A percentile compares a stretch with the other conserved stretches of the same genome.
These are phyloP conservation scores for Latrodectus geometricus DNA, from an alignment of 1,140 invertebrate species.

Conservation along the genomic window DNA sequence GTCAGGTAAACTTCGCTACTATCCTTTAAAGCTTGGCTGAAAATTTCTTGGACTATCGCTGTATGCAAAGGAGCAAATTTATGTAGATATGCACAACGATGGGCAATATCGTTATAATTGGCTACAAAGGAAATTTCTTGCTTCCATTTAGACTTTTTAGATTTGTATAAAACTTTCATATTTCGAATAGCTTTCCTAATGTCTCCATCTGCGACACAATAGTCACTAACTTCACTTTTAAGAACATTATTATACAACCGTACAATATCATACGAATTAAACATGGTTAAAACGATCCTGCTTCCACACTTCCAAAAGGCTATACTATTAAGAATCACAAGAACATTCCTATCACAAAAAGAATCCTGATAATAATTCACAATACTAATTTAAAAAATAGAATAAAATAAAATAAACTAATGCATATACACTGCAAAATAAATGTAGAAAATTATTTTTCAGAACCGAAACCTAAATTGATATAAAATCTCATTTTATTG, in stretches of 20 bases:
- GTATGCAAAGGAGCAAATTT: background rate
- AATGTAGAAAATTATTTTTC: too few species aligned
- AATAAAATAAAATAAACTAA: too few species aligned
- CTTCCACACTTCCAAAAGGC: too few species aligned
- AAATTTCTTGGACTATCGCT: background rate
- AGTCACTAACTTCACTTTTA: background rate
- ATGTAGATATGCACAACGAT: background rate
- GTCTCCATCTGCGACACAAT: background rate
- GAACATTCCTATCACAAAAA: too few species aligned
- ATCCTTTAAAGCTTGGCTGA: background rate
- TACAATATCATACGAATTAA: too few species aligned
- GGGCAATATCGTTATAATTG: background rate
- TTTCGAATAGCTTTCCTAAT: background rate
- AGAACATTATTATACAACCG: background rate
- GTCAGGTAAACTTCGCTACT: background rate
- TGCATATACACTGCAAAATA: too few species aligned
- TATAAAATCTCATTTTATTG: too few species aligned
- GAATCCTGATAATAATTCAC: too few species aligned
- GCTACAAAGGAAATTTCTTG: background rate
- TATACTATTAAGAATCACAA: too few species aligned
- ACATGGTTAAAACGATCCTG: too few species aligned
- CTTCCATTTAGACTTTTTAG: background rate
- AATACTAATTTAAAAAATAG: too few species aligned
- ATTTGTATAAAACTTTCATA: background rate
- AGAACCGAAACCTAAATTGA: too few species aligned